Base-by-base conservation (phyloP, 2,888 invertebrate genomes). In the Latrodectus elegans region DNA sequence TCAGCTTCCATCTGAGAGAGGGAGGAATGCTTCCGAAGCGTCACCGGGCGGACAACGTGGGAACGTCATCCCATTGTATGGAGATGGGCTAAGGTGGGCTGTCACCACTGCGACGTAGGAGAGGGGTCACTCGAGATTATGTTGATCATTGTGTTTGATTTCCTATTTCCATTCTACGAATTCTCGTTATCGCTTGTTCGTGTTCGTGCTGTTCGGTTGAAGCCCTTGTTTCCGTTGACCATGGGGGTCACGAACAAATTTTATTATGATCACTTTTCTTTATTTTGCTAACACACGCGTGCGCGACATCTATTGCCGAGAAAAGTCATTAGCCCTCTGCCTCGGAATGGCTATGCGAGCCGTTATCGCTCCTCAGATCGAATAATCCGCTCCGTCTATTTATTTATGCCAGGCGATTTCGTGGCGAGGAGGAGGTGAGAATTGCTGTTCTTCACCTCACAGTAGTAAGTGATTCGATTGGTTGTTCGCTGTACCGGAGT, bases 341-440 rank as follows among this genome's bases (percentile, higher is more conserved):
- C 22, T 22, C 60, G 26, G 26, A 15, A 83, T 75, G 74, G 64
- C 60, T 77, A 64, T 60, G 60, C 71, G 65, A 55, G 76, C 64
- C 11, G 70, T 53, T 83, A 84, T 84, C 83, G 70, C 53, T 15
- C n/a, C 74, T 1, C 22, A 22, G 64, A 76, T 71, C 75, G 64
- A 83, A 70, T 84, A 84, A 84, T 84, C 83, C 83, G 71, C 71
- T 77, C 76, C 76, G 76, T 60, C 53, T 75, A 78, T 70, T 80
- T 72, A 80, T 80, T 71, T 72, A 80, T 80, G 72, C 72, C 26
- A 68, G 67, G 72, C 51, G 55, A 72, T 80, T 65, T 65, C 60
- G 49, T 53, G 55, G 55, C 22, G 73, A 51, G 52, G 67, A 77
- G 53, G 49, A 65, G 53, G 14, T 51, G 15, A 15, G 38, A 22